phyloP scores from a whole-genome alignment of 2,113 vertebrate species.

The Chloroceryle aenea region DNA sequence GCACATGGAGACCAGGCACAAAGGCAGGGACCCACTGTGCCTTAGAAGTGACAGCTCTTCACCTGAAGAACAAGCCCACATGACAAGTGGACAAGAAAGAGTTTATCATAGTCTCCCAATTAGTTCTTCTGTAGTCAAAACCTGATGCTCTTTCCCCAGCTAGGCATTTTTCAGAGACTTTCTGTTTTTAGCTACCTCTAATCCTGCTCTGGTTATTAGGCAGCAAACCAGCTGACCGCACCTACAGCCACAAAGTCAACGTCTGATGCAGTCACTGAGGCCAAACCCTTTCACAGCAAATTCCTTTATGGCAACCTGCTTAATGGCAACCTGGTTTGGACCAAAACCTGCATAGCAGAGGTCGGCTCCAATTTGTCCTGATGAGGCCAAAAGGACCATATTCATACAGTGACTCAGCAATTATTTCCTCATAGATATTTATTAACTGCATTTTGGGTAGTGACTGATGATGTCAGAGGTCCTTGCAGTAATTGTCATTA shows the following conservation, averaged over 20 bases:
- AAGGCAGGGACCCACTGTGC: background rate
- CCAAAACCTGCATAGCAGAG: background rate
- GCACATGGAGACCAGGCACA: background rate
- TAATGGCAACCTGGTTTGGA: background rate
- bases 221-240: background rate
- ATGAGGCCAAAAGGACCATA: rapidly evolving
- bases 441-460: background rate
- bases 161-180: background rate
- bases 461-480: background rate
- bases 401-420: background rate
- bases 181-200: background rate
- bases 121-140: background rate
- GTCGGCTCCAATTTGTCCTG: background rate
- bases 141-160: background rate
- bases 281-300: background rate
- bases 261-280: background rate
- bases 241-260: background rate
- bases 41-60: background rate
- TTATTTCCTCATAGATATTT: background rate
- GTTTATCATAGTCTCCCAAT: background rate
- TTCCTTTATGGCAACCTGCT: background rate
- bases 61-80: background rate
- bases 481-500: rapidly evolving
- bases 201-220: background rate
- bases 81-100: background rate